Conservation (phyloP, 2,113 vertebrate species). For the Varanus komodoensis region DNA sequence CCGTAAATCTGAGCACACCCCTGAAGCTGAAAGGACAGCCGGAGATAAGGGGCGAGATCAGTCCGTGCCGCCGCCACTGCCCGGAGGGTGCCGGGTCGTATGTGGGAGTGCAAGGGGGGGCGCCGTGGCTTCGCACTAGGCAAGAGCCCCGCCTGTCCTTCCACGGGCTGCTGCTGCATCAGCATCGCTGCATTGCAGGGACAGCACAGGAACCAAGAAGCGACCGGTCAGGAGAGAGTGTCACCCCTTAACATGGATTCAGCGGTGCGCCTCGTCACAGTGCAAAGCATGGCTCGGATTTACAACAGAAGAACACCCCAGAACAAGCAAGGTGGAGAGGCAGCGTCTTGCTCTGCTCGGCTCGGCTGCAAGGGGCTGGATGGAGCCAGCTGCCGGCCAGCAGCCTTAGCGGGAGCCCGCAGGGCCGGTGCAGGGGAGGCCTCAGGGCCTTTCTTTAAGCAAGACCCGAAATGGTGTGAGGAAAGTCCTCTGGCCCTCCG, state of each 20-base stretch:
- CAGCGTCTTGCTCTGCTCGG: too few relatives aligned
- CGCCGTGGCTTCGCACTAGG: background rate
- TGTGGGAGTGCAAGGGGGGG: background rate
- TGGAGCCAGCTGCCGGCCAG: too few relatives aligned
- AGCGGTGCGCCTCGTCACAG: background rate
- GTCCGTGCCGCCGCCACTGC: background rate
- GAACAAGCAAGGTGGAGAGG: too few relatives aligned
- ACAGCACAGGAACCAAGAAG: background rate
- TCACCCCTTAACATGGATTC: background rate
- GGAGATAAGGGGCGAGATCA: background rate
- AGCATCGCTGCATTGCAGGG: background rate
- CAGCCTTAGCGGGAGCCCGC: too few relatives aligned
- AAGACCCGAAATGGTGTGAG: too few relatives aligned
- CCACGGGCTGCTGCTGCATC: background rate
- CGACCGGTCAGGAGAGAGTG: too few relatives aligned
- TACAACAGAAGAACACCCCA: background rate
- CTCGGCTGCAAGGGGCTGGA: too few relatives aligned
- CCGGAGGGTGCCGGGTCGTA: background rate
- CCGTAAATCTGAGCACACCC: conserved; percentile 60
- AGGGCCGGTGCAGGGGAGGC: too few relatives aligned
- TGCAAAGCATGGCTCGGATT: background rate
- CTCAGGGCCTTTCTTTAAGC: too few relatives aligned
- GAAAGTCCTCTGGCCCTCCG: too few relatives aligned
- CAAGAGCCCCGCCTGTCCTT: background rate
- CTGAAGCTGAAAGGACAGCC: conserved; percentile 39